Evolutionary conservation across 2,888 invertebrate species (phyloP), one percentile per base, ranked within the genome.

Genomic region (Papilio demoleus): DNA sequence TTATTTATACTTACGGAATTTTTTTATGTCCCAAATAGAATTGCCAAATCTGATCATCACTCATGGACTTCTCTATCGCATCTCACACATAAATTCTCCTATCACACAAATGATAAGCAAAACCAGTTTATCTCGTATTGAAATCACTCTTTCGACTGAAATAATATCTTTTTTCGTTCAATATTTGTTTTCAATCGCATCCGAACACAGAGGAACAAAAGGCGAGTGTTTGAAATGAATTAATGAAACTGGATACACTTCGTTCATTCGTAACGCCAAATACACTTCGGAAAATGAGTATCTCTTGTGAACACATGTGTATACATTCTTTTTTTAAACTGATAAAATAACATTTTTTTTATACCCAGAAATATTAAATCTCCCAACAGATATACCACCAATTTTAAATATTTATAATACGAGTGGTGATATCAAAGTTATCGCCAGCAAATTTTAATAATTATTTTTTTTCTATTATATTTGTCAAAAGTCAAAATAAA

Each of bases 161-260:
- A 27, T 24, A 50, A 50, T 50, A 50, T 53, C 36, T 22, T 40
- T 31, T 59, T 66, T 58, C 42, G 17, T 9, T 34, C 60, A 36
- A 66, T 66, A 60, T 47, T 59, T 50, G 60, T 17, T 50, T 60
- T 38, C 47, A 24, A 50, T 60, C 38, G 22, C 24, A 47, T 31
- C 22, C 36, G 22, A 36, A 24, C 24, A 6, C 38, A 50, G 47
- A 38, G 11, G 38, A 66, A 60, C 45, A 59, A 65, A 60, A 45
- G 58, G 17, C 22, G 38, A 14, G 38, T 11, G 4, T 36, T 36
- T 17, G 36, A 56, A 60, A 27, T 38, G 9, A 17, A 22, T n/a
- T 17, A 45, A 2, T 34, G 59, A 45, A 36, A 66, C 17, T 36
- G n/a, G 36, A 60, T 59, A 66, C 59, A 66, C 47, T 8, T 59